These are phyloP conservation scores for Ephialtes manifestator DNA, from an alignment of 2,888 invertebrate species.

Conservation along the genomic window DNA sequence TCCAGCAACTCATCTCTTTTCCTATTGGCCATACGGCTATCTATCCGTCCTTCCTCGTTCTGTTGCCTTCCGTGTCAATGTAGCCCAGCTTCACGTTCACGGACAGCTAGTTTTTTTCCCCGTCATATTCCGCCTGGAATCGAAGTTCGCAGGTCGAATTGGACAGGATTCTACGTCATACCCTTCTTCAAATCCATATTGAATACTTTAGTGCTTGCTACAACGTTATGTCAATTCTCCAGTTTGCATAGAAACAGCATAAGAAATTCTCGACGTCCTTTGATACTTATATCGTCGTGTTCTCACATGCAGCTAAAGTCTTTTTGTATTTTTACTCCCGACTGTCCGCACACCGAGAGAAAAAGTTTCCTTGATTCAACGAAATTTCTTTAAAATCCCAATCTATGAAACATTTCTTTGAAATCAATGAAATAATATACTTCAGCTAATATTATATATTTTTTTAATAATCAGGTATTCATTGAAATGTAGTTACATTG, in stretches of 20 bases:
- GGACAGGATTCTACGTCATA: slow-evolving; percentile 24
- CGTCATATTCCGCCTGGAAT: slow-evolving; percentile 36
- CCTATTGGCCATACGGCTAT: background rate
- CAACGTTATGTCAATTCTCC: background rate
- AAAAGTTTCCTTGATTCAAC: too few species aligned
- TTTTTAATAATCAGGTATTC: too few species aligned
- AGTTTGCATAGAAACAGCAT: slow-evolving; percentile 9
- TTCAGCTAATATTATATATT: too few species aligned
- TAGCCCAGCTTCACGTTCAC: slow-evolving; percentile 34
- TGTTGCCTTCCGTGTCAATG: slow-evolving; percentile 1
- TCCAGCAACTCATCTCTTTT: background rate
- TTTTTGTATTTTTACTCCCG: background rate
- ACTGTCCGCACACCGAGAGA: too few species aligned
- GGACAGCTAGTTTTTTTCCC: slow-evolving; percentile 62
- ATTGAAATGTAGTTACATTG: too few species aligned
- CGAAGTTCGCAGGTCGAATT: slow-evolving; percentile 65
- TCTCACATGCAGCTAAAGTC: background rate
- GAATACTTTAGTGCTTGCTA: slow-evolving; percentile 1
- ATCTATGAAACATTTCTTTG: too few species aligned
- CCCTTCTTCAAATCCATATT: slow-evolving; percentile 24
- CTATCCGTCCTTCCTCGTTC: background rate
- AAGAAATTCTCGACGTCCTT: background rate
- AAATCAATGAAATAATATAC: too few species aligned
- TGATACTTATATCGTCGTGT: background rate
- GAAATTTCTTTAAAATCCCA: too few species aligned